These are phyloP conservation scores for Todiramphus saurophagus DNA, from an alignment of 2,113 vertebrate species.

Conservation along the genomic window DNA sequence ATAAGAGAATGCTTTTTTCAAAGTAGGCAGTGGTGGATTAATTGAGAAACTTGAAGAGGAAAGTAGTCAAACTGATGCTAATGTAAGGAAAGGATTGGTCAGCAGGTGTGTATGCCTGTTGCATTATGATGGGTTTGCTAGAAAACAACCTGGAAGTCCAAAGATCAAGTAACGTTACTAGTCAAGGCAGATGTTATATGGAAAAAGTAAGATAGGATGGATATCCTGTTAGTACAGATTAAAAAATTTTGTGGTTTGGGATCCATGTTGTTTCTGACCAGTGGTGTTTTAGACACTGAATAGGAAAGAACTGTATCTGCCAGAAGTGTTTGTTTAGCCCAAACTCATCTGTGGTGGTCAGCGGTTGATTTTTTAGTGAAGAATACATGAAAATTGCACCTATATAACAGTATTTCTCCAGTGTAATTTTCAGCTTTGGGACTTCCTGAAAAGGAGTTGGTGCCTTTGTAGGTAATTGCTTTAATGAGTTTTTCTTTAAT, in stretches of 20 bases:
- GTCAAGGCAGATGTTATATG: background rate
- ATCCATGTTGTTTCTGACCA: background rate
- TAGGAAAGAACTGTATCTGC: background rate
- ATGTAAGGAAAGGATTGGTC: background rate
- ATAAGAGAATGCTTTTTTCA: background rate
- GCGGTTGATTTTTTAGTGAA: background rate
- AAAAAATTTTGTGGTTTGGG: background rate
- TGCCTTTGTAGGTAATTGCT: background rate
- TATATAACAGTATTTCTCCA: background rate
- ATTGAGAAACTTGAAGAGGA: background rate
- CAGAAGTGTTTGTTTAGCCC: background rate
- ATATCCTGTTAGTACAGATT: background rate
- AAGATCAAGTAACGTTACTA: background rate
- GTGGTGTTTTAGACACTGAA: background rate
- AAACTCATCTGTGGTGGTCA: background rate
- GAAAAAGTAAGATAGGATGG: background rate
- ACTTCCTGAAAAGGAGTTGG: background rate
- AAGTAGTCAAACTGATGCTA: background rate
- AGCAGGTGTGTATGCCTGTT: fast-evolving
- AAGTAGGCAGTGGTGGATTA: background rate
- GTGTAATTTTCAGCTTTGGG: background rate
- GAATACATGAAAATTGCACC: background rate
- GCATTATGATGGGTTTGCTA: background rate
- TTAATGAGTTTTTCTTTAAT: background rate
- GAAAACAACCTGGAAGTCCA: background rate